Conservation (phyloP, 2,113 vertebrate species). For the Coturnix japonica region DNA sequence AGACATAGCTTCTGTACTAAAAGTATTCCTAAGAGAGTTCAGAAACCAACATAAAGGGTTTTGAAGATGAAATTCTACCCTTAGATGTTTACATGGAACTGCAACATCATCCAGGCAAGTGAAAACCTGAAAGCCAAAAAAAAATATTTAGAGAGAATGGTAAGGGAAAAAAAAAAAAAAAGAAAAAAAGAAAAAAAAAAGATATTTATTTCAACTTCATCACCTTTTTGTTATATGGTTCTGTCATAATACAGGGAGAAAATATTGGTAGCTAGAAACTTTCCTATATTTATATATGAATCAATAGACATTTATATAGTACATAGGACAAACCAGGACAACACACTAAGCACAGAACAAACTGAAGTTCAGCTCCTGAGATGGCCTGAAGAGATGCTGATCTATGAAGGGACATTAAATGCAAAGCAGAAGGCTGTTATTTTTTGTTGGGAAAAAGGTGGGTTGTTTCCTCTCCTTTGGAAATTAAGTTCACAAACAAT, state of each 20-base stretch:
- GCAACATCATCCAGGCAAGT: not conserved
- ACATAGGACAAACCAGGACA: not conserved
- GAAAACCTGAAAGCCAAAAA: not conserved
- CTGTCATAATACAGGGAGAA: not conserved
- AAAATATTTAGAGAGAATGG: not conserved
- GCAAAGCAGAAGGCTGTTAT: not conserved
- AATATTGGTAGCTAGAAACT: not conserved
- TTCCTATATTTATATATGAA: not conserved
- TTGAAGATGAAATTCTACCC: not conserved
- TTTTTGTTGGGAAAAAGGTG: not conserved
- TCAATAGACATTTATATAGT: not conserved
- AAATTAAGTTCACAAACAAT: not conserved
- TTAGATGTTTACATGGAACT: conserved; percentile 18
- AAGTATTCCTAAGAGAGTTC: not conserved
- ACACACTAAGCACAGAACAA: not conserved
- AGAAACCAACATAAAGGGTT: conserved; percentile 11
- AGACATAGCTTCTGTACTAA: not conserved
- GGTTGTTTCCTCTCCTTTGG: not conserved
- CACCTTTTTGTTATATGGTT: not conserved
- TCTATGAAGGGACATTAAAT: not conserved
- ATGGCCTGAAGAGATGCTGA: not conserved
- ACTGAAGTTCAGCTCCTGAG: not conserved
- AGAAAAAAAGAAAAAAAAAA: not conserved
- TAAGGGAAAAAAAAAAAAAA: not conserved
- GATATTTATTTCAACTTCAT: not conserved